Evolutionary conservation across 2,797 vertebrate genomes (phyloP).

Genomic region (Sebastes diaconus): DNA sequence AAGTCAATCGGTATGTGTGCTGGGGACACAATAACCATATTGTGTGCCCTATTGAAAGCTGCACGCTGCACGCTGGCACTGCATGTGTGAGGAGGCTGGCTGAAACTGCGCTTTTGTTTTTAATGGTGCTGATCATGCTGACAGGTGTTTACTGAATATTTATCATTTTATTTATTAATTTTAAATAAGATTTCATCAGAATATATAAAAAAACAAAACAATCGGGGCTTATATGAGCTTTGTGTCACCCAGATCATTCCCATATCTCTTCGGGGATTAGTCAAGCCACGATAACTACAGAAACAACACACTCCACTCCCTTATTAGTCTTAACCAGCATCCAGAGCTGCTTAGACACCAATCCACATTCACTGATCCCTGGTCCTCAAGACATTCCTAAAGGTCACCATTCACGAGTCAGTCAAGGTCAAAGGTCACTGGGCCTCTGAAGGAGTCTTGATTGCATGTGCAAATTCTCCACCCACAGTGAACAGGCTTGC

Average conservation of each 20-base stretch:
- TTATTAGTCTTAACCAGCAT: slow-evolving; percentile 33
- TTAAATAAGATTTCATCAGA: background rate
- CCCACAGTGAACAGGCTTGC: slow-evolving; percentile 51
- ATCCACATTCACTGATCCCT: slow-evolving; percentile 32
- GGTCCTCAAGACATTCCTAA: slow-evolving; percentile 50
- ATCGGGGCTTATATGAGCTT: background rate
- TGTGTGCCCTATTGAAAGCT: slow-evolving; percentile 32
- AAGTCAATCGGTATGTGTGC: slow-evolving; percentile 41
- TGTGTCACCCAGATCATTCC: background rate
- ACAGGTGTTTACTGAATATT: slow-evolving; percentile 3
- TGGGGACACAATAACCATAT: slow-evolving; percentile 54
- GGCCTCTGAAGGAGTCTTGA: slow-evolving; percentile 63
- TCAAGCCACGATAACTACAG: background rate
- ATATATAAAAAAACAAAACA: too few species aligned
- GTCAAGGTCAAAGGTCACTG: slow-evolving; percentile 59
- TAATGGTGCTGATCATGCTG: background rate
- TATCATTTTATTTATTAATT: background rate
- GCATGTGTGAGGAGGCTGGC: slow-evolving; percentile 10
- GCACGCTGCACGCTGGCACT: slow-evolving; percentile 10
- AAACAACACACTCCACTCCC: slow-evolving; percentile 14
- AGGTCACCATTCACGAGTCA: slow-evolving; percentile 58
- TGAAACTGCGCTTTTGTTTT: background rate
- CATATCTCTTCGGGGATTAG: slow-evolving; percentile 10
- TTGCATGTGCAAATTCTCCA: slow-evolving; percentile 70
- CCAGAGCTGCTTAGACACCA: slow-evolving; percentile 21